Evolutionary conservation across 2,797 vertebrate species (phyloP), one percentile per base, ranked within the genome.

Genomic region (Meriones psammophilus): DNA sequence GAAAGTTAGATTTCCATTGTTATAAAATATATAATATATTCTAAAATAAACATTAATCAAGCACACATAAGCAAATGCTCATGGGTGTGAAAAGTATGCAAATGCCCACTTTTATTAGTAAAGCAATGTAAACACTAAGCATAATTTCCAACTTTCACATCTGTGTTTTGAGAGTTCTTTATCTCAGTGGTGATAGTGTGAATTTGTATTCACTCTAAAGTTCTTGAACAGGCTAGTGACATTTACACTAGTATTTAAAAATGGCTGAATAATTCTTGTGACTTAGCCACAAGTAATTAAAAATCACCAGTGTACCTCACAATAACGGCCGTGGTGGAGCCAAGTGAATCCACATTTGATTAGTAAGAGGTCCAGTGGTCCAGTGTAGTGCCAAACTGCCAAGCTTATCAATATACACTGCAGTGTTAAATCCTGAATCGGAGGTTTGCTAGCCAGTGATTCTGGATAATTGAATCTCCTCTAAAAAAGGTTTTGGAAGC

Each of bases 261-360:
- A n/a, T 60, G 17, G 0, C 28, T 92, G 24, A 85, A 71, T 56
- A 76, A 66, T 8, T 10, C 0, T 4, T 28, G 50, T 42, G 36
- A 56, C 22, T 77, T 50, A 13, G 28, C 73, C 26, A 78, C 71
- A 30, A 42, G 20, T 8, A 58, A 62, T 24, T 3, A 15, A 13
- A 77, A 3, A 30, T 1, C 18, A 36, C 2, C 17, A 3, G 33
- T 0, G 5, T 12, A 17, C 33, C 13, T 3, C 8, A 0, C 42
- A 64, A 77, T 22, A 54, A 24, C 1, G 20, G 15, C 8, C 81
- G 3, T 54, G 12, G 10, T 62, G 26, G 33, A 46, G 77, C 54
- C 28, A 3, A 80, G 42, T 50, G 8, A 26, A n/a, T 24, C 6
- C 15, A 28, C 10, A 42, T 12, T 26, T 68, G 30, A 60, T 66